phyloP scores from a whole-genome alignment of 2,888 invertebrate genomes.

The Eudasyphora cyanicolor region DNA sequence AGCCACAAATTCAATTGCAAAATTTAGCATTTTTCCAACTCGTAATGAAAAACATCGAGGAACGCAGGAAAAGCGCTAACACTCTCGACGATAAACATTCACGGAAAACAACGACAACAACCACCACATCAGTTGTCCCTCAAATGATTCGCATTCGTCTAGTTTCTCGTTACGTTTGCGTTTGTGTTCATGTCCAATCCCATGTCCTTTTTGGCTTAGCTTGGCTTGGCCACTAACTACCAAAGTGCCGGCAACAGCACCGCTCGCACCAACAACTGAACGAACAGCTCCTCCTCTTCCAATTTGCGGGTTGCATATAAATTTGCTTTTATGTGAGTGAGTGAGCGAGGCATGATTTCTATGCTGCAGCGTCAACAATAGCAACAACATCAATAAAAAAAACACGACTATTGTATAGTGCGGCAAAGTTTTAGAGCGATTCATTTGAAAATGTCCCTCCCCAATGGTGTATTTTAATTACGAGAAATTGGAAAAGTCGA shows the following conservation, averaged over 20 bases:
- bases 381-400: not conserved
- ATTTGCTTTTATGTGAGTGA: conserved; percentile 56
- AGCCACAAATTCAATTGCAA: conserved; percentile 76
- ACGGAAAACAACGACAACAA: not conserved
- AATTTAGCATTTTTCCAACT: conserved; percentile 65
- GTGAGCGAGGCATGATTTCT: conserved; percentile 47
- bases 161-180: too few relatives aligned
- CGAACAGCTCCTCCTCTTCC: conserved; percentile 45
- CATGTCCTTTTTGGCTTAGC: conserved; percentile 29
- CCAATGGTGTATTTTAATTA: conserved; percentile 64
- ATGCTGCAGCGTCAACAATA: conserved; percentile 32
- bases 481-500: conserved; percentile 14
- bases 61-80: conserved; percentile 32
- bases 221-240: not conserved
- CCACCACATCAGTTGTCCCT: conserved; percentile 21
- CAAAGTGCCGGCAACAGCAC: not conserved
- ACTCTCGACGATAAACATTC: conserved; percentile 22
- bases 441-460: conserved; percentile 63
- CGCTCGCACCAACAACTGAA: too few relatives aligned
- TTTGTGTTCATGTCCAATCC: conserved; percentile 15
- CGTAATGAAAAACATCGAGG: conserved; percentile 55
- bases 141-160: not conserved
- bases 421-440: conserved; percentile 59
- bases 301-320: conserved; percentile 43
- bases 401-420: conserved; percentile 8